Conservation (phyloP, 2,797 vertebrate species). For the Distichodus sexfasciatus region DNA sequence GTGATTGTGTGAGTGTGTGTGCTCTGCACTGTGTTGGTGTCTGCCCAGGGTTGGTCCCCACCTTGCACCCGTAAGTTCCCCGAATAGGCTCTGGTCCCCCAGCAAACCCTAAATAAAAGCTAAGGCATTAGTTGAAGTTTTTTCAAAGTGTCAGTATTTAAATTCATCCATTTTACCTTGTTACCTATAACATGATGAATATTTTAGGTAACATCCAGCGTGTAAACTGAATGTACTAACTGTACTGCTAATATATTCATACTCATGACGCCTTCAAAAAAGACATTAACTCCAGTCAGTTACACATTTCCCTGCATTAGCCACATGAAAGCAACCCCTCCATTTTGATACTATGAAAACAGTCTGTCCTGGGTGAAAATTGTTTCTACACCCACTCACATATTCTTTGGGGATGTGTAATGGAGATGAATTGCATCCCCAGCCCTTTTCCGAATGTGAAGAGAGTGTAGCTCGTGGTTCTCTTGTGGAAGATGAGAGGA, state of each 20-base stretch:
- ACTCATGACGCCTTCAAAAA: constrained; percentile 34
- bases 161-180: constrained; percentile 18
- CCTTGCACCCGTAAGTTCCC: no score
- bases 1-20: no score
- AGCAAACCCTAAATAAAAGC: constrained; percentile 49
- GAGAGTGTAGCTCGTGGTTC: constrained; percentile 26
- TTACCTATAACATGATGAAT: constrained; percentile 22
- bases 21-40: no score
- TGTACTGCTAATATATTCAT: constrained; percentile 19
- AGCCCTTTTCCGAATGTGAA: constrained; percentile 32
- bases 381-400: constrained; percentile 39
- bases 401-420: constrained; percentile 39
- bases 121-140: constrained; percentile 5
- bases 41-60: no score
- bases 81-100: no score
- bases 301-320: constrained; percentile 40
- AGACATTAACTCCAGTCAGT: constrained; percentile 44
- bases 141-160: constrained; percentile 45
- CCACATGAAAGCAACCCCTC: constrained; percentile 42
- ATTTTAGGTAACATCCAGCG: constrained; percentile 9
- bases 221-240: constrained; percentile 32
- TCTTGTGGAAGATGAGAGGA: constrained; percentile 28
- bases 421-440: constrained; percentile 35
- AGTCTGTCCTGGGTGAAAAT: constrained; percentile 42
- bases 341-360: constrained; percentile 44